These are phyloP conservation scores for Ips nitidus DNA, from an alignment of 1,140 invertebrate genomes.

Conservation along the genomic window DNA sequence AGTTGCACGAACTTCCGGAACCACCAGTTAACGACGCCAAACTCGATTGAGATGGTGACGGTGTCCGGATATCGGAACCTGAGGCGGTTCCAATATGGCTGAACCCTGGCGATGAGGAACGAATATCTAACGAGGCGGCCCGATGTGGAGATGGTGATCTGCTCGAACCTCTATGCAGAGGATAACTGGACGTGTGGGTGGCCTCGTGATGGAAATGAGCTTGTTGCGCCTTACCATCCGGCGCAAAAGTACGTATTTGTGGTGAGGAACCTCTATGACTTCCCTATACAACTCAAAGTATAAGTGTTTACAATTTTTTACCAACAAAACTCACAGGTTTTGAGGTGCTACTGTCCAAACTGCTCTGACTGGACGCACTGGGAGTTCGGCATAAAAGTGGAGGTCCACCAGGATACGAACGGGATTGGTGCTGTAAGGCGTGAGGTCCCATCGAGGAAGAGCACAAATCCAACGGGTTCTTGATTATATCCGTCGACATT, in stretches of 20 bases:
- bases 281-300: constrained; percentile 9
- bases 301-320: not conserved
- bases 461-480: constrained; percentile 54
- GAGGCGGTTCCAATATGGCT: constrained; percentile 11
- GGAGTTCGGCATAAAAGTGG: constrained; percentile 64
- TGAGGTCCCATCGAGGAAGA: constrained; percentile 46
- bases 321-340: constrained; percentile 56
- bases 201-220: constrained; percentile 50
- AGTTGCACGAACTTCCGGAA: constrained; percentile 56
- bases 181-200: constrained; percentile 55
- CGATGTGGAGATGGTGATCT: constrained; percentile 74
- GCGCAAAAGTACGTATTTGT: constrained; percentile 74
- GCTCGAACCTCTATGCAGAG: constrained; percentile 52
- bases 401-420: constrained; percentile 55
- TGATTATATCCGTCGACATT: constrained; percentile 53
- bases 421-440: constrained; percentile 56
- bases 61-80: constrained; percentile 40
- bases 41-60: constrained; percentile 61
- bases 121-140: constrained; percentile 71
- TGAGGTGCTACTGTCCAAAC: constrained; percentile 70
- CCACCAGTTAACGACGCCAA: constrained; percentile 58
- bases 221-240: constrained; percentile 63
- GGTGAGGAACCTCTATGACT: constrained; percentile 74
- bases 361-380: constrained; percentile 78
- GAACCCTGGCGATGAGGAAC: constrained; percentile 57